Evolutionary conservation across 1,140 invertebrate genomes (phyloP).

Genomic region (Teleogryllus occipitalis): DNA sequence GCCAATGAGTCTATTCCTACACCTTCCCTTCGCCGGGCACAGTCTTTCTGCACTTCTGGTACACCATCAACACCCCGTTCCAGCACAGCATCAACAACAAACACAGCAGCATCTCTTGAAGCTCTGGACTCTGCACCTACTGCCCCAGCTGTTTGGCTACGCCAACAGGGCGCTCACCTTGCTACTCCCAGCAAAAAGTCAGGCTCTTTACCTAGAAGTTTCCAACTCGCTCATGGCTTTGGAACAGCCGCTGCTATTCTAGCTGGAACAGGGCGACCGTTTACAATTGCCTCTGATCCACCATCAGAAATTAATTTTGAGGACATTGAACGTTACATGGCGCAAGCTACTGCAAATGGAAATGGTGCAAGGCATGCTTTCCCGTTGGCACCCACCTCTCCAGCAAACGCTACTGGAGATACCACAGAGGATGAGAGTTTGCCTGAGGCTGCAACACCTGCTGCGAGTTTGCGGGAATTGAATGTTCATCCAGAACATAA

Average conservation of each 20-base stretch:
- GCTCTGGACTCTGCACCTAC: slow-evolving; percentile 34
- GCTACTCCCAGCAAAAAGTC: slow-evolving; percentile 49
- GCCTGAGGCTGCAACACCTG: slow-evolving; percentile 39
- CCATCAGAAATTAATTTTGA: slow-evolving; percentile 42
- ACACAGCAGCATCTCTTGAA: neutral
- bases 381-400: slow-evolving; percentile 35
- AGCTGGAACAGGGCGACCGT: slow-evolving; percentile 38
- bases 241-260: slow-evolving; percentile 26
- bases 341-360: slow-evolving; percentile 28
- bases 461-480: slow-evolving; percentile 36
- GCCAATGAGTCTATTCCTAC: neutral
- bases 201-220: slow-evolving; percentile 68
- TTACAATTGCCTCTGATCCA: slow-evolving; percentile 64
- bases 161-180: slow-evolving; percentile 47
- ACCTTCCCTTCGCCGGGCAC: neutral
- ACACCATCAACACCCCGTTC: neutral
- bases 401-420: slow-evolving; percentile 31
- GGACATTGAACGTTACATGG: slow-evolving; percentile 44
- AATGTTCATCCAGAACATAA: slow-evolving; percentile 67
- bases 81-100: neutral
- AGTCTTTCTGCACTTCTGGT: slow-evolving; percentile 3
- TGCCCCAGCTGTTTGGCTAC: slow-evolving; percentile 50
- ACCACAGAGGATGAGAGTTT: slow-evolving; percentile 42
- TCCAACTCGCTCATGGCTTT: slow-evolving; percentile 48
- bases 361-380: slow-evolving; percentile 11